Evolutionary conservation across 2,888 invertebrate genomes (phyloP), one percentile per base, ranked within the genome.

Genomic region (Chrysotoxum bicinctum): DNA sequence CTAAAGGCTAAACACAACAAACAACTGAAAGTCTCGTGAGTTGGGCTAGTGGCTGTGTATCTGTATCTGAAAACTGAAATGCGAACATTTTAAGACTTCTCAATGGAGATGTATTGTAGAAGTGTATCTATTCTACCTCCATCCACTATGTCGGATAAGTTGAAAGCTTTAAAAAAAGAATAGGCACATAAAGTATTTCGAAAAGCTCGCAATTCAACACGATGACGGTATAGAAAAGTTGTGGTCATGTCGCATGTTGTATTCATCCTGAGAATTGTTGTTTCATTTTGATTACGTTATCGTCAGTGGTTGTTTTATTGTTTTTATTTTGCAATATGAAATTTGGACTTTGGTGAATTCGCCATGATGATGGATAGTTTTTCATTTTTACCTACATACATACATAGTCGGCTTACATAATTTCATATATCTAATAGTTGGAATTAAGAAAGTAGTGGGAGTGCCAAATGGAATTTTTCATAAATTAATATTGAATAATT

Each of bases 21-120:
- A 73, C 48, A 58, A 45, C 4, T 26, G 32, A 40, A 40, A 64
- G 76, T 81, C 80, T 75, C 80, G 76, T 76, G 76, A 64, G 64
- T 64, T 66, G 32, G 50, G 35, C 37, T 32, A 23, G 23, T 32
- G 21, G 48, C 35, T 35, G 10, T 19, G 37, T 37, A 9, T 37
- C 9, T 37, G 64, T 48, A 66, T 66, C 32, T 35, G 23, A 50
- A 50, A n/a, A n/a, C n/a, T n/a, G n/a, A n/a, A 35, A 21, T 50
- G 66, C 76, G 50, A 68, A 52, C 52, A 40, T 9, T 43, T 12
- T 64, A 8, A 64, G 8, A 10, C 26, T 45, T 45, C 30, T 43
- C 30, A 30, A 16, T 37, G 10, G 10, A 45, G 19, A 26, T 45
- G 19, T 62, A 26, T n/a, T 23, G 23, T 40, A 23, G 40, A 23